Evolutionary conservation across 2,888 invertebrate species (phyloP).

Genomic region (Rhogogaster chlorosoma): DNA sequence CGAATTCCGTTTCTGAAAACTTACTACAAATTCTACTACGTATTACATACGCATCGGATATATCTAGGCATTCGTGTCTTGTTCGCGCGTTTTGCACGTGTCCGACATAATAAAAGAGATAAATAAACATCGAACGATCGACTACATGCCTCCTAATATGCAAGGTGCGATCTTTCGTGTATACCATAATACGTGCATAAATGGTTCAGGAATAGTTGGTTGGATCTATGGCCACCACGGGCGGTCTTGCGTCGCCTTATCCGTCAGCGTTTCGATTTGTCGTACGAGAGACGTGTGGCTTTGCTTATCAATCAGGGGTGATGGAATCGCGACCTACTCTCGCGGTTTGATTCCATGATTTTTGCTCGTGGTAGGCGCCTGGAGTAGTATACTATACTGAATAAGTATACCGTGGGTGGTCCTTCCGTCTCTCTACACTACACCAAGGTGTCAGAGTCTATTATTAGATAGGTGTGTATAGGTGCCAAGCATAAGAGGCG

Average conservation of each 20-base stretch:
- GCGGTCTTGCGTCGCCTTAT: constrained; percentile 57
- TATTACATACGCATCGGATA: background rate
- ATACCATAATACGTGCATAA: constrained; percentile 50
- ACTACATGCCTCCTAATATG: constrained; percentile 20
- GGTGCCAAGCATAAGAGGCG: background rate
- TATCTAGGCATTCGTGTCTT: background rate
- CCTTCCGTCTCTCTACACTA: constrained; percentile 57
- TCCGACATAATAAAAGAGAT: background rate
- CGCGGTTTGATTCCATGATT: constrained; percentile 34
- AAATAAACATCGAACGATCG: background rate
- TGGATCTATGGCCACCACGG: constrained; percentile 35
- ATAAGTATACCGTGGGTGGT: constrained; percentile 64
- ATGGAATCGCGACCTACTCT: constrained; percentile 64
- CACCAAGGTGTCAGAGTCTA: constrained; percentile 69
- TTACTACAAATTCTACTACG: background rate
- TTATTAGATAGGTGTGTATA: constrained; percentile 69
- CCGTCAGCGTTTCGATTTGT: constrained; percentile 52
- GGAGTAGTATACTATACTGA: background rate
- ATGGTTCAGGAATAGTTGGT: background rate
- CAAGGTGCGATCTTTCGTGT: background rate
- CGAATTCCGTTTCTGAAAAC: background rate
- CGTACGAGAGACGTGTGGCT: constrained; percentile 69
- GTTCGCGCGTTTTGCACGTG: background rate
- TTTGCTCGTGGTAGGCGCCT: constrained; percentile 33
- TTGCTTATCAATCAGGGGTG: constrained; percentile 72